These are phyloP conservation scores for Trachymyrmex cornetzi DNA, from an alignment of 1,140 invertebrate species.

Conservation along the genomic window DNA sequence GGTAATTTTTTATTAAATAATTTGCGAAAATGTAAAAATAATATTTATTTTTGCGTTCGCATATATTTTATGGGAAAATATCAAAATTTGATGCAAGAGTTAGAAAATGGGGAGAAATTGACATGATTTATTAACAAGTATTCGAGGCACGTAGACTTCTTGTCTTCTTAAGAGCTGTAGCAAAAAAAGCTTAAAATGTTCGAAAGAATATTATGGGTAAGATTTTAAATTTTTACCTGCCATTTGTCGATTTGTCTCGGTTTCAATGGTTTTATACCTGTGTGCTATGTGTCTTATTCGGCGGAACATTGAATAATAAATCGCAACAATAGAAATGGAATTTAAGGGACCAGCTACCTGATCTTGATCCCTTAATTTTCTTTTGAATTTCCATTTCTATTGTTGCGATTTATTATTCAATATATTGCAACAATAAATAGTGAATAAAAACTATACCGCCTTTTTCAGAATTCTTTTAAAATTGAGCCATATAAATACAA, in stretches of 20 bases:
- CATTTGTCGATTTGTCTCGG: not conserved
- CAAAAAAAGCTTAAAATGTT: not conserved
- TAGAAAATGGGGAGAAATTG: not conserved
- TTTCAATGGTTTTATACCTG: not conserved
- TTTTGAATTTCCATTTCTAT: no score
- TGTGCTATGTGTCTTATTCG: not conserved
- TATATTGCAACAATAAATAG: no score
- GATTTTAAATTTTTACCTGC: not conserved
- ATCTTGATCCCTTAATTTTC: no score
- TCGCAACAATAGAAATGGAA: not conserved
- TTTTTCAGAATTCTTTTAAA: not conserved
- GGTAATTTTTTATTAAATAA: conserved; percentile 1
- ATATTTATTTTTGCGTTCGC: not conserved
- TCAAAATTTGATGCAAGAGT: not conserved
- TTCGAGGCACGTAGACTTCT: not conserved
- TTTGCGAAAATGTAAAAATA: not conserved
- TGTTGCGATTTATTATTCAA: no score
- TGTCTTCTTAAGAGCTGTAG: not conserved
- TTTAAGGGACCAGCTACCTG: not conserved
- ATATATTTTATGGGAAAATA: not conserved
- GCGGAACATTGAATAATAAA: not conserved
- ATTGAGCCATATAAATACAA: not conserved
- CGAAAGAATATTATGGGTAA: not conserved
- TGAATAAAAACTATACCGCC: not conserved
- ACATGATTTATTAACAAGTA: not conserved